phyloP scores from a whole-genome alignment of 1,140 invertebrate species.

The Heliconius congener region DNA sequence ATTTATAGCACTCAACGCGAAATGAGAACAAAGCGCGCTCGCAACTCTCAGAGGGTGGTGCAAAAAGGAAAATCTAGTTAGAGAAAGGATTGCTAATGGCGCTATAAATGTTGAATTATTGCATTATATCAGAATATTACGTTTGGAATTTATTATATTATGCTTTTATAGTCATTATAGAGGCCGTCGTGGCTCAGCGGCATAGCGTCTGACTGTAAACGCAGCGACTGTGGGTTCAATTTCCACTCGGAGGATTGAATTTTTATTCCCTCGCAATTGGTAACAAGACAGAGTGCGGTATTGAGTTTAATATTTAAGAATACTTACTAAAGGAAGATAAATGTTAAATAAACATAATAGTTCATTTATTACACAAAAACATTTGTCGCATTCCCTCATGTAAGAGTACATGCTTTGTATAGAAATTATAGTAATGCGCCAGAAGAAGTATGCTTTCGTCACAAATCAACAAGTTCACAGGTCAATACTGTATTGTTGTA shows the following conservation, averaged over 20 bases:
- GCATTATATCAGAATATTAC: neutral
- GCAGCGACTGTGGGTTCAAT: no score
- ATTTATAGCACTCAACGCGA: slow-evolving; percentile 12
- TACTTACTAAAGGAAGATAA: no score
- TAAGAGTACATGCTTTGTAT: neutral
- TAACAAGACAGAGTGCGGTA: no score
- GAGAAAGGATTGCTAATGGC: slow-evolving; percentile 12
- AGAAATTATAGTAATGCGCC: no score
- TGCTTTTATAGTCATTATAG: neutral
- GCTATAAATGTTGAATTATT: slow-evolving; percentile 1
- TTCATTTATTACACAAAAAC: neutral
- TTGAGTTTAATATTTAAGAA: no score
- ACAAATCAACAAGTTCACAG: neutral
- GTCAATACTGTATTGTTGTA: neutral
- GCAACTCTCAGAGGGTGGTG: slow-evolving; percentile 6
- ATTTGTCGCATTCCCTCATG: neutral
- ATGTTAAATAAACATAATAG: no score
- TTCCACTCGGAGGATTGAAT: no score
- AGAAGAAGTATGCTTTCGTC: neutral
- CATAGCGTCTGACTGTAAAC: no score
- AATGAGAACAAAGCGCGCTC: slow-evolving; percentile 1
- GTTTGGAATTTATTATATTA: neutral
- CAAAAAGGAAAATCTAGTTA: slow-evolving; percentile 12
- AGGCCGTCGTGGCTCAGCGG: neutral
- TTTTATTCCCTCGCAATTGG: no score